Conservation (phyloP, 2,113 vertebrate genomes). For the Chloropsis hardwickii region DNA sequence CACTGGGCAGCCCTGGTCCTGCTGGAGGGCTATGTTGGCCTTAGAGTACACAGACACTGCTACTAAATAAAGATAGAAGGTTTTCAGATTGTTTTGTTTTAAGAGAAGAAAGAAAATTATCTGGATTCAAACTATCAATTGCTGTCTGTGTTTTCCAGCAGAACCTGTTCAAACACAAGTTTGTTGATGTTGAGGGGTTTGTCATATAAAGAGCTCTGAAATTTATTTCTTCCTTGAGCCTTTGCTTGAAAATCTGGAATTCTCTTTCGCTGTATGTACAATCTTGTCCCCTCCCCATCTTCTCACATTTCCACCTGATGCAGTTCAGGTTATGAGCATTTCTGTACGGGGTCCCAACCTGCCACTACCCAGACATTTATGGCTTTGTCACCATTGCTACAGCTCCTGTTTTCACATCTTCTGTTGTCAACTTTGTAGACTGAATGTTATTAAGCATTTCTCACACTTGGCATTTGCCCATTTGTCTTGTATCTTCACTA, state of each 20-base stretch:
- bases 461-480: background rate
- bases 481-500: background rate
- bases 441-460: background rate
- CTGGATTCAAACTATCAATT: background rate
- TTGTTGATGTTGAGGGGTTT: background rate
- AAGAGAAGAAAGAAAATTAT: background rate
- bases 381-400: background rate
- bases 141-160: background rate
- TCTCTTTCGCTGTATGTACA: background rate
- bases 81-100: background rate
- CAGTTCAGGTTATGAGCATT: background rate
- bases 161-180: background rate
- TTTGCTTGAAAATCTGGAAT: background rate
- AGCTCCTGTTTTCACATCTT: background rate
- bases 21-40: rapidly evolving
- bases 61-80: background rate
- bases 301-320: background rate
- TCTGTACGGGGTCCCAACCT: background rate
- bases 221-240: background rate
- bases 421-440: background rate
- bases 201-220: background rate
- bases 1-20: background rate
- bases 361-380: rapidly evolving
- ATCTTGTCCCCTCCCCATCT: background rate
- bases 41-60: background rate